phyloP scores from a whole-genome alignment of 2,888 invertebrate species.

The Torymus aiolomorphi region DNA sequence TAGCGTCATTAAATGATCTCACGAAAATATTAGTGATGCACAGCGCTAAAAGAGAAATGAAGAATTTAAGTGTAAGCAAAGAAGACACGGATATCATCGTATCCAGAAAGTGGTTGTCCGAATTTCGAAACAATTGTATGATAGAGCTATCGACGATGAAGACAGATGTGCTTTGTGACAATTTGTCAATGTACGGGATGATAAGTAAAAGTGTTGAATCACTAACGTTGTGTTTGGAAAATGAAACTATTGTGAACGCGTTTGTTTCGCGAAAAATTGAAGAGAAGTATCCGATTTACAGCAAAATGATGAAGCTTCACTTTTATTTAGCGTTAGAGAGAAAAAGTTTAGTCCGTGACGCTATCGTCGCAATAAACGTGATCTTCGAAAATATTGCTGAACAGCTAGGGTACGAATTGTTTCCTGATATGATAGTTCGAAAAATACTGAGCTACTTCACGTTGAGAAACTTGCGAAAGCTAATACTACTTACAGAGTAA shows the following conservation, averaged over 20 bases:
- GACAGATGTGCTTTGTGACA: slow-evolving; percentile 19
- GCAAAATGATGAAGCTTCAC: slow-evolving; percentile 18
- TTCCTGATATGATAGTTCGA: slow-evolving; percentile 21
- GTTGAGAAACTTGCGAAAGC: slow-evolving; percentile 19
- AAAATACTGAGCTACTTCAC: slow-evolving; percentile 26
- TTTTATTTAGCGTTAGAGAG: slow-evolving; percentile 38
- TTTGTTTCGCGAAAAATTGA: neutral
- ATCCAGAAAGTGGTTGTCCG: slow-evolving; percentile 10
- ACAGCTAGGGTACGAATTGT: neutral
- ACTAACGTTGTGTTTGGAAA: slow-evolving; percentile 16
- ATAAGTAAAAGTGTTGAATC: slow-evolving; percentile 4
- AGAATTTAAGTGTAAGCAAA: neutral
- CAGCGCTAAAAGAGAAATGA: neutral
- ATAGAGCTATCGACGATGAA: slow-evolving; percentile 27
- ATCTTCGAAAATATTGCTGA: neutral
- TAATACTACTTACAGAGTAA: neutral
- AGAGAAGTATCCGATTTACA: slow-evolving; percentile 23
- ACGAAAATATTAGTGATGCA: slow-evolving; percentile 16
- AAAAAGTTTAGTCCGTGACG: neutral
- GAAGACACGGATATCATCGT: slow-evolving; percentile 18
- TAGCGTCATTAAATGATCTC: neutral
- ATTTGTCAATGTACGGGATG: slow-evolving; percentile 1
- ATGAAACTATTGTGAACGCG: neutral
- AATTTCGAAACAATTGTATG: neutral
- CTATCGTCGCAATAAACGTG: neutral